Base-by-base conservation (phyloP, 2,797 vertebrate species). In the Urosaurus nigricauda region DNA sequence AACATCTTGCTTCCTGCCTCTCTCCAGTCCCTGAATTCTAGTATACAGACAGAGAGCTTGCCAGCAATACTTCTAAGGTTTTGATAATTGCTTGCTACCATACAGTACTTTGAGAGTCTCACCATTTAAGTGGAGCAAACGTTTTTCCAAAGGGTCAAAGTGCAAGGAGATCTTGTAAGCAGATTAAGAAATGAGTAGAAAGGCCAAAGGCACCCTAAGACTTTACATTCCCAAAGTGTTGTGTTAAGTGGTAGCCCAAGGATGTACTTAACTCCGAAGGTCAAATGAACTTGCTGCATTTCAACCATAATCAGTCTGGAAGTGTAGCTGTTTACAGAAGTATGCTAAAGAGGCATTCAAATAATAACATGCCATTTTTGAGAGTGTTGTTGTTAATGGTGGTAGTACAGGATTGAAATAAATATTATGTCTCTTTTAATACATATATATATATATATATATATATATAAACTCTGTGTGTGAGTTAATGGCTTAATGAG, bases 241-340 rank as follows among this genome's bases (percentile, higher is more conserved):
- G 87, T 89, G 93, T 93, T 96, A 94, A 91, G 91, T 91, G 84
- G 43, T 93, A 93, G 94, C 93, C 93, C 90, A 95, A 92, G 95
- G 83, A 92, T 93, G 90, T 96, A 95, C 94, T 97, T 96, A 94
- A 95, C 93, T 94, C 83, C 91, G 35, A 3, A 87, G 94, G 95
- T 95, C 95, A 96, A 96, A 95, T 92, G 94, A 95, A 93, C 94
- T 93, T 92, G 92, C 84, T 94, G 92, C 84, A 88, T 94, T 96
- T 95, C 87, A 92, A 92, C 92, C 74, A 16, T 92, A 95, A 94
- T 94, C 86, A 87, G 87, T 83, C 94, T 92, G 90, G 89, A 92
- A 90, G 92, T 90, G 85, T 51, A 83, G 91, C 43, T 90, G 92
- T 92, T 94, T 90, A 95, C 92, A 92, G 13, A 93, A 94, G 84